These are phyloP conservation scores for Eupithecia dodoneata DNA, from an alignment of 2,888 invertebrate genomes.

Conservation along the genomic window DNA sequence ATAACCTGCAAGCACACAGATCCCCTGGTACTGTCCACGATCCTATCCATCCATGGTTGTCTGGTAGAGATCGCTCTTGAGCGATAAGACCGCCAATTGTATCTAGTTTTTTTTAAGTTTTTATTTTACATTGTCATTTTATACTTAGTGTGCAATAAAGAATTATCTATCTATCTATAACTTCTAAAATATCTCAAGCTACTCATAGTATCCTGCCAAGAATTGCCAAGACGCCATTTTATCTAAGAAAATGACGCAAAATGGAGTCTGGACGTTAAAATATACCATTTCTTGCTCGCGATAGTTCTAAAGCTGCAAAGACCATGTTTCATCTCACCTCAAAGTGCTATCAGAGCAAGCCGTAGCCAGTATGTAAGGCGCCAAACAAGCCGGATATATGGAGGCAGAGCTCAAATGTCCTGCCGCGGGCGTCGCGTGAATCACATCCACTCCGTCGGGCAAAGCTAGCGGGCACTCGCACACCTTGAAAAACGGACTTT, in stretches of 20 bases:
- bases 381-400: conserved; percentile 99
- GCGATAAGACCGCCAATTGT: too few species aligned
- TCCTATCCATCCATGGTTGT: too few species aligned
- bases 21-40: too few species aligned
- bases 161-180: too few species aligned
- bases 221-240: too few species aligned
- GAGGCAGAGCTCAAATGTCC: conserved; percentile 99
- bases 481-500: conserved; percentile 74
- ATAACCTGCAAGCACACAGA: too few species aligned
- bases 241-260: not conserved
- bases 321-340: conserved; percentile 64
- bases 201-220: too few species aligned
- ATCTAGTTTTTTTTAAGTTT: too few species aligned
- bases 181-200: too few species aligned
- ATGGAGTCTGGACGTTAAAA: not conserved
- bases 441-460: conserved; percentile 95
- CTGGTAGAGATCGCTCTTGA: too few species aligned
- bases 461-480: conserved; percentile 94
- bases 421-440: conserved; percentile 97
- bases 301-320: not conserved
- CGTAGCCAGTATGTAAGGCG: conserved; percentile 97
- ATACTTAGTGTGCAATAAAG: too few species aligned
- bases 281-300: not conserved
- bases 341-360: conserved; percentile 97
- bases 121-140: too few species aligned